A percentile compares a stretch with the other conserved stretches of the same genome.
Evolutionary conservation across 2,888 invertebrate genomes (phyloP).

Genomic region (Platerodrilus igneus): DNA sequence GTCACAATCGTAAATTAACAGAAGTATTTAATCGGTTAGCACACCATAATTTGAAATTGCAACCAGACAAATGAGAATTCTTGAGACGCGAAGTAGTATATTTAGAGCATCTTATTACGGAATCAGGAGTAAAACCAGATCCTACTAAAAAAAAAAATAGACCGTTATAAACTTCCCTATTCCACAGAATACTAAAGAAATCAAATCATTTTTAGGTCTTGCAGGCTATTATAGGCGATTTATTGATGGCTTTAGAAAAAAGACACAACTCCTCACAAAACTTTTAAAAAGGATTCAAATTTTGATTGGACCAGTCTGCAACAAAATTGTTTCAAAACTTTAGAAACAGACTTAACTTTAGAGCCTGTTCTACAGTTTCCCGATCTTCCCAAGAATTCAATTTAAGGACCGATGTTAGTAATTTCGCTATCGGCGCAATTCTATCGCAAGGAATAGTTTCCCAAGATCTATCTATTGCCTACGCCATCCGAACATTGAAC

Average conservation of each 20-base stretch:
- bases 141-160: no score
- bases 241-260: no score
- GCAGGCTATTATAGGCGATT: no score
- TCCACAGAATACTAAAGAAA: no score
- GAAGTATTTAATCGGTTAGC: slow-evolving; percentile 17
- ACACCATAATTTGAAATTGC: slow-evolving; percentile 29
- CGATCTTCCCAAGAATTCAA: slow-evolving; percentile 28
- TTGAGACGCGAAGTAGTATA: slow-evolving; percentile 30
- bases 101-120: slow-evolving; percentile 32
- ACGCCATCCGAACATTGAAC: slow-evolving; percentile 31
- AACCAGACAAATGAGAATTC: slow-evolving; percentile 37
- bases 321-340: no score
- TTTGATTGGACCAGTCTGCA: no score
- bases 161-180: no score
- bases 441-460: slow-evolving; percentile 24
- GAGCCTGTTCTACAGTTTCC: slow-evolving; percentile 28
- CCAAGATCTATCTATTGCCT: slow-evolving; percentile 30
- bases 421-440: slow-evolving; percentile 27
- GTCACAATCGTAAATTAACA: slow-evolving; percentile 31
- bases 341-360: no score
- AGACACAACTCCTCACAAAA: no score
- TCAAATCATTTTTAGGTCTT: no score
- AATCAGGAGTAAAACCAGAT: no score
- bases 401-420: slow-evolving; percentile 29
- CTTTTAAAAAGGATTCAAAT: no score